Evolutionary conservation across 2,888 invertebrate genomes (phyloP).

Genomic region (Cloeon dipterum): DNA sequence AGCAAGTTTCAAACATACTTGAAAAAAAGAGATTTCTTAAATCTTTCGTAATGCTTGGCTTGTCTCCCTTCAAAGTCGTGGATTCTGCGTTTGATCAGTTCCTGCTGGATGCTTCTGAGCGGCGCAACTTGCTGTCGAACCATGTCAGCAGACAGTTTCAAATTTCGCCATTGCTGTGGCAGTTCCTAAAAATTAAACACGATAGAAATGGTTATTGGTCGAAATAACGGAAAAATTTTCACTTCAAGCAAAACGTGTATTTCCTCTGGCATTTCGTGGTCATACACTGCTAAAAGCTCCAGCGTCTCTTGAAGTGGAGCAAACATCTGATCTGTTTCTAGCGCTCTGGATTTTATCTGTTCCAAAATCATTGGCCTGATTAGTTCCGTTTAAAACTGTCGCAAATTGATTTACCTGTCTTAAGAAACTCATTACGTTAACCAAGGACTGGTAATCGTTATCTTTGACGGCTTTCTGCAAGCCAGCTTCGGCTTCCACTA

Average conservation of each 20-base stretch:
- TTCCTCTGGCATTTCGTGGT: constrained; percentile 68
- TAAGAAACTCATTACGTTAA: constrained; percentile 63
- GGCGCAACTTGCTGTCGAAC: constrained; percentile 74
- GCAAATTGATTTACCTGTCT: constrained; percentile 21
- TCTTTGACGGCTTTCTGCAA: constrained; percentile 49
- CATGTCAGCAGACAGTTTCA: constrained; percentile 60
- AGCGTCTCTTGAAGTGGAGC: constrained; percentile 71
- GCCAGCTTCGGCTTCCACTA: constrained; percentile 44
- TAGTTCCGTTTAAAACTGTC: too few species aligned
- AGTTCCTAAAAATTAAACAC: constrained; percentile 32
- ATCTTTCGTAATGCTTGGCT: constrained; percentile 49
- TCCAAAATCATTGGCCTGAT: too few species aligned
- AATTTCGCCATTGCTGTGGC: constrained; percentile 68
- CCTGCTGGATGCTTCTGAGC: constrained; percentile 69
- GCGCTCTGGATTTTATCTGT: constrained; percentile 39
- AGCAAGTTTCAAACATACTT: too few species aligned
- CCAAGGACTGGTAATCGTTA: constrained; percentile 66
- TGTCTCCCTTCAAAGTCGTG: constrained; percentile 58
- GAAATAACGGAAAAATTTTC: too few species aligned
- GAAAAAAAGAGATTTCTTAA: constrained; percentile 27
- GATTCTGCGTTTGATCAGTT: constrained; percentile 61
- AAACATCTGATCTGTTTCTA: constrained; percentile 70
- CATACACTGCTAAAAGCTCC: constrained; percentile 58
- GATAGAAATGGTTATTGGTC: too few species aligned
- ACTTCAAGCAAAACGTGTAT: constrained; percentile 44